phyloP scores from a whole-genome alignment of 2,113 vertebrate genomes.

The Chroicocephalus ridibundus region DNA sequence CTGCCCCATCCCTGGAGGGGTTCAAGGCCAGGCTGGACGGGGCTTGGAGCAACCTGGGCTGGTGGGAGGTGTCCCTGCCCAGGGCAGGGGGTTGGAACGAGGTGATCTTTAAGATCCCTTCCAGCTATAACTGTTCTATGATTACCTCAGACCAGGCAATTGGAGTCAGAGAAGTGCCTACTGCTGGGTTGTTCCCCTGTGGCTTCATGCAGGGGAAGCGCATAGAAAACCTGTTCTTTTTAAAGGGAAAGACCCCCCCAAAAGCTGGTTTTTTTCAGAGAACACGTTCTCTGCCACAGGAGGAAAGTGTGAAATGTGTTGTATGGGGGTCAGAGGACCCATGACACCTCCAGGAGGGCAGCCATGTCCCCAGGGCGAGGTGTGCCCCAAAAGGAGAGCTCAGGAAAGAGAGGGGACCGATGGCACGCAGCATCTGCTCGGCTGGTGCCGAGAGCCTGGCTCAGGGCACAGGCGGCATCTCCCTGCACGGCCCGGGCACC shows the following conservation, averaged over 20 bases:
- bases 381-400: fast-evolving
- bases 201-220: fast-evolving
- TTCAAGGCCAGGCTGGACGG: not conserved
- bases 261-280: not conserved
- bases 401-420: not conserved
- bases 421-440: fast-evolving
- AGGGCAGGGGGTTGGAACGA: not conserved
- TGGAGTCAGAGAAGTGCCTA: fast-evolving
- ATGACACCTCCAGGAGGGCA: fast-evolving
- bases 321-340: not conserved
- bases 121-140: not conserved
- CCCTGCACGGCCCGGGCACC: not conserved
- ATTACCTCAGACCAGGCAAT: not conserved
- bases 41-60: not conserved
- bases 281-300: too few relatives aligned
- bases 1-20: not conserved
- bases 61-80: not conserved
- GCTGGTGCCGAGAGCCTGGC: fast-evolving
- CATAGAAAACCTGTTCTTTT: not conserved
- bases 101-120: not conserved
- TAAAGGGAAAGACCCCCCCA: not conserved
- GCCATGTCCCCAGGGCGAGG: fast-evolving
- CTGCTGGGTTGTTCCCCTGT: not conserved
- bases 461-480: not conserved
- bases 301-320: not conserved